phyloP scores from a whole-genome alignment of 1,140 invertebrate species.

The Dinothrombium tinctorium region DNA sequence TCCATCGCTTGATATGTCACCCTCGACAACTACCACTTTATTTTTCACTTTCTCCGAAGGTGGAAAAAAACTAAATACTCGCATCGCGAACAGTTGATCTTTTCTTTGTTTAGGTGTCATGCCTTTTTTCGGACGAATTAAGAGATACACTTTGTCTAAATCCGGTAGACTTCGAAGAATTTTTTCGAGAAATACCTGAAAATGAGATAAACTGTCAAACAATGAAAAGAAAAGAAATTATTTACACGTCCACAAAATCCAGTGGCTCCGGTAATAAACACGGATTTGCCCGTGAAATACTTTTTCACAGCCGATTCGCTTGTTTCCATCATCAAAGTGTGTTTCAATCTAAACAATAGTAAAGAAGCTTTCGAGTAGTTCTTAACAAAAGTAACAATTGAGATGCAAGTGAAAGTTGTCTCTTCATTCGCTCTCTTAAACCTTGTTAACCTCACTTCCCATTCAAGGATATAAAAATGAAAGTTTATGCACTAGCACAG shows the following conservation, averaged over 20 bases:
- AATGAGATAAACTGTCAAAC: background rate
- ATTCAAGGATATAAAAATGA: too few species aligned
- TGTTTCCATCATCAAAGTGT: too few species aligned
- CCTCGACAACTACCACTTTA: slow-evolving; percentile 62
- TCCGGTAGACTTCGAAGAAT: slow-evolving; percentile 24
- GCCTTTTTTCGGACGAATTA: slow-evolving; percentile 24
- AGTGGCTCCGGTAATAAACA: slow-evolving; percentile 39
- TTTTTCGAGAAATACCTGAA: slow-evolving; percentile 25
- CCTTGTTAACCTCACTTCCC: too few species aligned
- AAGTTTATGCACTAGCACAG: too few species aligned
- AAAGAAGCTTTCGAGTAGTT: too few species aligned
- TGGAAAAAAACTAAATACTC: background rate
- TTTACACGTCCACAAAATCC: slow-evolving; percentile 53
- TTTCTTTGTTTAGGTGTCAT: slow-evolving; percentile 18
- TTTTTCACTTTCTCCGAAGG: slow-evolving; percentile 16
- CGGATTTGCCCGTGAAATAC: slow-evolving; percentile 34
- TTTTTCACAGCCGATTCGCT: slow-evolving; percentile 16
- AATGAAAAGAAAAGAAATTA: slow-evolving; percentile 21
- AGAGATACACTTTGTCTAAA: slow-evolving; percentile 21
- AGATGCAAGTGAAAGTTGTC: too few species aligned
- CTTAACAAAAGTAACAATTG: too few species aligned
- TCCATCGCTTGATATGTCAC: slow-evolving; percentile 66
- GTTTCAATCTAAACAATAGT: too few species aligned
- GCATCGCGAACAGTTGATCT: slow-evolving; percentile 15
- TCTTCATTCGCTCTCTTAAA: too few species aligned